These are phyloP conservation scores for Myrmophylax atrothorax DNA, from an alignment of 2,113 vertebrate genomes.

Conservation along the genomic window DNA sequence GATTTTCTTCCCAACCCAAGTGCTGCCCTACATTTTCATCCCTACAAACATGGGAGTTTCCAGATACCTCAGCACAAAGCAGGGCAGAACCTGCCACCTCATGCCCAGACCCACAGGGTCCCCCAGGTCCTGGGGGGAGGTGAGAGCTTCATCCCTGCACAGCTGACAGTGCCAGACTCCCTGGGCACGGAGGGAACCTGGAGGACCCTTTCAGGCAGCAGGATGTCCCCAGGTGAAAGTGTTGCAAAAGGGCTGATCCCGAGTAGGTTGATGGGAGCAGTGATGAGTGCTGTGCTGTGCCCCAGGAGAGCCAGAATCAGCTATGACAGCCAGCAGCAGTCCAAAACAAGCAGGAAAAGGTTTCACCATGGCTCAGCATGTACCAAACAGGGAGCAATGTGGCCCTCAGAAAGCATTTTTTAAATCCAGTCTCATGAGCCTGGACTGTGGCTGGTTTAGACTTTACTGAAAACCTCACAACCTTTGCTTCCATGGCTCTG, in stretches of 20 bases:
- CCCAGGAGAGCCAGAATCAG: neutral
- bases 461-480: neutral
- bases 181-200: neutral
- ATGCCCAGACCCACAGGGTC: neutral
- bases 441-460: neutral
- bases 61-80: neutral
- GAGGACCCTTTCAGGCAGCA: neutral
- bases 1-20: conserved; percentile 7
- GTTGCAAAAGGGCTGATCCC: neutral
- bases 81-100: neutral
- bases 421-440: neutral
- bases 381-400: neutral
- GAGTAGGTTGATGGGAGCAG: neutral
- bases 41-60: neutral
- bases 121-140: neutral
- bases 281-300: neutral
- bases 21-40: conserved; percentile 24
- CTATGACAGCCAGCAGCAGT: neutral
- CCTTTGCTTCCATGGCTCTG: neutral
- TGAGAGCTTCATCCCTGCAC: neutral
- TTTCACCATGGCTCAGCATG: neutral
- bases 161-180: neutral
- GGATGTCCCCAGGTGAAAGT: neutral
- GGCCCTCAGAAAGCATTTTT: neutral
- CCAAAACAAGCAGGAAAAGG: neutral